Percentiles rank a stretch among this genome's conserved stretches.
phyloP scores from a whole-genome alignment of 64 coral and sea anemone genomes.

The Astreopora myriophthalma region DNA sequence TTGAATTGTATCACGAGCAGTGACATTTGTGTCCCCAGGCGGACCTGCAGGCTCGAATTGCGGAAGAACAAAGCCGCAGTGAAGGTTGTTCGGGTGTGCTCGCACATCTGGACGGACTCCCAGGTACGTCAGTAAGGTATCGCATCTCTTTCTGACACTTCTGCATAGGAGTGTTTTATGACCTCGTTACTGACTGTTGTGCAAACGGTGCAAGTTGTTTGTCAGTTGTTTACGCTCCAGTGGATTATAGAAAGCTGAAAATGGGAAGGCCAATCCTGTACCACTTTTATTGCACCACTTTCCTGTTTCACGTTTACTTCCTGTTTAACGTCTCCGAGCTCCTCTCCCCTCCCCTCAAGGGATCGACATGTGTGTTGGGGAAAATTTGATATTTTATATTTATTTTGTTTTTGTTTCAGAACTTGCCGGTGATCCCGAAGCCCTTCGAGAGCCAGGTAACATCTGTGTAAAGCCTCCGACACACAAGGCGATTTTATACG shows the following conservation, averaged over 20 bases:
- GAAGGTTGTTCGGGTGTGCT: conserved; percentile 60
- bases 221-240: neutral
- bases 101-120: conserved; percentile 59
- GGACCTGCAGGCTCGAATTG: conserved; percentile 88
- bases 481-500: too few species aligned
- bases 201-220: neutral
- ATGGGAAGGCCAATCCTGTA: too few species aligned
- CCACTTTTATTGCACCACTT: too few species aligned
- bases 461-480: too few species aligned
- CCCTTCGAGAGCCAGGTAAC: conserved; percentile 82
- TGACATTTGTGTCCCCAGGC: conserved; percentile 37
- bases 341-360: too few species aligned
- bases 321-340: too few species aligned
- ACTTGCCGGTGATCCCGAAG: conserved; percentile 71
- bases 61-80: conserved; percentile 84
- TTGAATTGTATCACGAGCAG: neutral
- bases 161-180: too few species aligned
- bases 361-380: too few species aligned
- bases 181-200: too few species aligned
- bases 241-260: too few species aligned
- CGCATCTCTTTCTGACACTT: too few species aligned
- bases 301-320: too few species aligned
- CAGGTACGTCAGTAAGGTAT: conserved; percentile 14
- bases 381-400: neutral
- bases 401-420: conserved; percentile 33